Evolutionary conservation across 2,888 invertebrate genomes (phyloP), one percentile per base, ranked within the genome.

Genomic region (Mycalesis mineus): DNA sequence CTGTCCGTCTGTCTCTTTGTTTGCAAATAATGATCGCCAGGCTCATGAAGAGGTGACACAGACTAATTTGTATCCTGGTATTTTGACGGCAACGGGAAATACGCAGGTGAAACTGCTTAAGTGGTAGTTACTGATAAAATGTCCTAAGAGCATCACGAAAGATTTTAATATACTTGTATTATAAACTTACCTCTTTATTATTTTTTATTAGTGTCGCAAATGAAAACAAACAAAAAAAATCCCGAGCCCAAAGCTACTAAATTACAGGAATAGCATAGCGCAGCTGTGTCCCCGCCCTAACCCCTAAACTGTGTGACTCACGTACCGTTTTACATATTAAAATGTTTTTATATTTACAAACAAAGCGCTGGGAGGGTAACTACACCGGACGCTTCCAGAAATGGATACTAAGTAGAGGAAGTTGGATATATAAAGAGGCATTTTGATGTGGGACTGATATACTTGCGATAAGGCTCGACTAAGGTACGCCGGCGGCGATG

Each of bases 261-360:
- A 57, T 49, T 36, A 55, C 41, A 55, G 37, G 48, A 57, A 60
- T 60, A 62, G 50, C 54, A 41, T 42, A 48, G 47, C 51, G 31
- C 64, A 63, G 65, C 65, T 65, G 65, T 65, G 61, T 64, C 61
- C 61, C 55, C 58, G 55, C 62, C 66, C 65, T 67, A 67, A 71
- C 65, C 64, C 64, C 63, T 52, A 59, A 60, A 57, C 63, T 60
- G 60, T 58, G 65, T 65, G 67, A 65, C 64, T 82, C 83, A 83
- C 77, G 74, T 73, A 71, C 62, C 60, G 69, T 68, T 78, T 79
- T 77, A 76, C 80, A 82, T 84, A 82, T 80, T 75, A 78, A 77
- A 73, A 73, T 68, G 75, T 75, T 73, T 72, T 72, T 71, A 70
- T 84, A 84, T 86, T 84, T 84, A 84, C 82, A 84, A 85, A 85